These are phyloP conservation scores for Pantala flavescens DNA, from an alignment of 1,140 invertebrate genomes.

Conservation along the genomic window DNA sequence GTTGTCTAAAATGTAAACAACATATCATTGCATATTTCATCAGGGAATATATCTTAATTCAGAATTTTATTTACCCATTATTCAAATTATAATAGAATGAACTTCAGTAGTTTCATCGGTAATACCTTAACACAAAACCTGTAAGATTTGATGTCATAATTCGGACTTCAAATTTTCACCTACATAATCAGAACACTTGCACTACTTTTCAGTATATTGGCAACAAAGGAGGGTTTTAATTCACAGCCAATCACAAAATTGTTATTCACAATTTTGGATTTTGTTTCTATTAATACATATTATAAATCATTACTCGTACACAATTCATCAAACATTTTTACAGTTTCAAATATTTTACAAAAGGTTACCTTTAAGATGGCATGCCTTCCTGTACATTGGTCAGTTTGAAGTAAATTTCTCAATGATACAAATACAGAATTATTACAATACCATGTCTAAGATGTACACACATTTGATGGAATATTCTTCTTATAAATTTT, in stretches of 20 bases:
- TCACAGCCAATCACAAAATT: slow-evolving; percentile 9
- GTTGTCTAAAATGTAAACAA: too few species aligned
- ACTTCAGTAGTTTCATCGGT: too few species aligned
- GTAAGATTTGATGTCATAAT: not conserved
- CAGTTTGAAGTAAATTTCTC: not conserved
- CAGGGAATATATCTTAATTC: too few species aligned
- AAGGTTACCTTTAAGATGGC: not conserved
- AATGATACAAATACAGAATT: not conserved
- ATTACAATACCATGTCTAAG: too few species aligned
- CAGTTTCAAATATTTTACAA: not conserved
- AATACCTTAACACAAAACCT: too few species aligned
- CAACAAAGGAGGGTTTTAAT: not conserved
- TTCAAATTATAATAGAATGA: too few species aligned
- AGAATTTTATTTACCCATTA: too few species aligned
- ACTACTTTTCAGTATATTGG: not conserved
- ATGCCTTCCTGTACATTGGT: not conserved
- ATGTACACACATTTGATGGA: too few species aligned
- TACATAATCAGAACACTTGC: not conserved
- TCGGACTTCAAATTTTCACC: not conserved
- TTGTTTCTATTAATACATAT: not conserved
- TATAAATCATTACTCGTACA: not conserved
- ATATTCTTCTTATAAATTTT: too few species aligned
- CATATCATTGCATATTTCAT: too few species aligned
- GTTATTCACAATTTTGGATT: not conserved
- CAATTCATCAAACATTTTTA: not conserved